Evolutionary conservation across 2,797 vertebrate species (phyloP), one percentile per base, ranked within the genome.

Genomic region (Phrynocephalus guinanensis): DNA sequence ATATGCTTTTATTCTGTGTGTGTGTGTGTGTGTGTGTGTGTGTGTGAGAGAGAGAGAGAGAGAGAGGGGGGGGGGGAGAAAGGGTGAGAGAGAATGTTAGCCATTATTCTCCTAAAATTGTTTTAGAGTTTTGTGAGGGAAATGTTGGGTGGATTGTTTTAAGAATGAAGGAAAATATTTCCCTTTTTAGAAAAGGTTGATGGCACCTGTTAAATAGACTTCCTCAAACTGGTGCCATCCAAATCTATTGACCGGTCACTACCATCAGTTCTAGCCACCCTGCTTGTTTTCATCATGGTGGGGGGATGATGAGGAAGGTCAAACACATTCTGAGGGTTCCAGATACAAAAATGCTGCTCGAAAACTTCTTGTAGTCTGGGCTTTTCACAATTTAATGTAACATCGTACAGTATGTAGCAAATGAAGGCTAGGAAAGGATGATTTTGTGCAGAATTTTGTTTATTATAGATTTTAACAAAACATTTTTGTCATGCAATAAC

Each of bases 1-100:
- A 96, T 96, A 95, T 93, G 85, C 90, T 92, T 92, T 89, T 87
- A 86, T 87, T 82, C 60, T 88, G 80, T 91, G 82, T 28, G 63
- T 30, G 75, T 83, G n/a, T 81, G 60, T 60, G 56, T 68, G 0
- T n/a, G 71, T 83, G 28, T 80, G 30, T 84, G 82, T 71, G 18
- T n/a, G n/a, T n/a, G n/a, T n/a, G n/a, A n/a, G n/a, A n/a, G n/a
- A n/a, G n/a, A n/a, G n/a, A 18, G 60, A 63, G 60, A 63, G 60
- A 63, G 60, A 63, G 60, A 63, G 11, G 20, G 60, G 85, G 3
- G 1, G 60, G 18, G 60, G 20, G 4, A 63, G 60, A 63, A 16
- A 63, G 11, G 18, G 60, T 86, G 87, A 86, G 38, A 78, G 52
- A 66, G 50, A 48, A 88, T 90, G 83, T 88, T 28, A n/a, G 11